Evolutionary conservation across 1,140 invertebrate genomes (phyloP), one percentile per base, ranked within the genome.

Genomic region (Nebria ingens): DNA sequence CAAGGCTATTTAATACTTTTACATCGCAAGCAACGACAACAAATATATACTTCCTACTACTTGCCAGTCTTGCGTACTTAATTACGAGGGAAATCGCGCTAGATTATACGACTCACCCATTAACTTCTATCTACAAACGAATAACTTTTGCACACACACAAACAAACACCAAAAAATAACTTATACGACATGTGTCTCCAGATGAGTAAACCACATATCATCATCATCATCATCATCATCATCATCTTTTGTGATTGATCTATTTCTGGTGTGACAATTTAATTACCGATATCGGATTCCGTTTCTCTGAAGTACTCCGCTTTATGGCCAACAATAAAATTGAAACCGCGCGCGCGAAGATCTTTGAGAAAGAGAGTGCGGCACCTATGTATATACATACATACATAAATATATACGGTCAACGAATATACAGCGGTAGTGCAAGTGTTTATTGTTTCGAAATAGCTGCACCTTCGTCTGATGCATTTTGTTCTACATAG

Each of bases 11-110:
- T 51, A 51, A 51, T 51, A 51, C 58, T 61, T 53, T 56, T 55
- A 58, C 59, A 61, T 57, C 57, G 54, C 59, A 54, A 54, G 59
- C 19, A 51, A 12, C 19, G 50, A 9, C 11, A 2, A 20, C 19
- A 51, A 51, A 51, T 20, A 51, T 20, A 51, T 51, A 51, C 50
- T 51, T 51, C 9, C 9, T 6, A 45, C n/a, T n/a, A n/a, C n/a
- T n/a, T n/a, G n/a, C n/a, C n/a, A n/a, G 25, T 45, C 6, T 3
- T 20, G 19, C 15, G 50, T 51, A 51, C 50, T 51, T 51, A 19
- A 51, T 51, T 51, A 51, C 21, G 21, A 51, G 21, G 50, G 50
- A 21, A 51, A 21, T 51, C 50, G 21, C 50, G 21, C 17, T 2
- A 22, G 50, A 51, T 51, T 51, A 51, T 17, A 51, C 40, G 9